Percentiles rank a stretch among this genome's conserved stretches.
Evolutionary conservation across 2,113 vertebrate species (phyloP).

Genomic region (Piprites chloris): DNA sequence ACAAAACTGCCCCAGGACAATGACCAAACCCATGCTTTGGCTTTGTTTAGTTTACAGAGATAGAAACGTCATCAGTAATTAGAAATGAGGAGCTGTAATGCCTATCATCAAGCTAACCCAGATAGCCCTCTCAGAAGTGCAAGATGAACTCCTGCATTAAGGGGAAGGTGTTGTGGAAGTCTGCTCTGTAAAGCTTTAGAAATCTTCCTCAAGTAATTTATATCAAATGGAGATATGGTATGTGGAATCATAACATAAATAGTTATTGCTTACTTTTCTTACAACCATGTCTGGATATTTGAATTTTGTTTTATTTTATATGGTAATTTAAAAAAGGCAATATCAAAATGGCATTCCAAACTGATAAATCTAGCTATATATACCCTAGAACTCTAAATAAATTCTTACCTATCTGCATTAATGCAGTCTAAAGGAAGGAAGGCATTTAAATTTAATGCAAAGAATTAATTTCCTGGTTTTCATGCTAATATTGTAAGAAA

Average conservation of each 20-base stretch:
- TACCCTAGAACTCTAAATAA: neutral
- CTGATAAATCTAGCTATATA: neutral
- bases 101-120: neutral
- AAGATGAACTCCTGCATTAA: neutral
- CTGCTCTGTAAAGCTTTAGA: neutral
- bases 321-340: neutral
- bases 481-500: neutral
- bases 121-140: neutral
- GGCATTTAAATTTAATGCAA: neutral
- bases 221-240: neutral
- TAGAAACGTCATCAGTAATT: neutral
- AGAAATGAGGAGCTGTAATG: neutral
- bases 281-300: neutral
- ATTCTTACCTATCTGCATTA: neutral
- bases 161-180: neutral
- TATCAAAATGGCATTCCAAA: neutral
- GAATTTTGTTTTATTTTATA: neutral
- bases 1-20: neutral
- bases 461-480: neutral
- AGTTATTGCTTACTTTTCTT: neutral
- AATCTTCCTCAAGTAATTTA: neutral
- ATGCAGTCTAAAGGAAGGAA: neutral
- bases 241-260: neutral
- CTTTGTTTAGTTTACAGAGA: neutral
- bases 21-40: neutral